Percentiles rank a stretch among this genome's conserved stretches.
Evolutionary conservation across 2,888 invertebrate genomes (phyloP).

Genomic region (Selenia dentaria): DNA sequence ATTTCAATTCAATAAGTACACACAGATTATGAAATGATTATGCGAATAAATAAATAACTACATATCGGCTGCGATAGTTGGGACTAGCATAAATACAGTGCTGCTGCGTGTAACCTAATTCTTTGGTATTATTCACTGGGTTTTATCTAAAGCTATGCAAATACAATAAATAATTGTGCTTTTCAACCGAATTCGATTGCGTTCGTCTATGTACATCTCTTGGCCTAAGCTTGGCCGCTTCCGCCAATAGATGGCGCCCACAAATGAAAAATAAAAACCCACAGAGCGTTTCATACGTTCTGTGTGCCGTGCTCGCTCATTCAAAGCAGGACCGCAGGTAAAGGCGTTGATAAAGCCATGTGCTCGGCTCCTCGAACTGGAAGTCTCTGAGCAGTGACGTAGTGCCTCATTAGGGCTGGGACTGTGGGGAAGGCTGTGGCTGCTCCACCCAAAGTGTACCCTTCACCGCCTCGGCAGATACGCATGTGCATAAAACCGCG

Average conservation of each 20-base stretch:
- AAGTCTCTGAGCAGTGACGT: slow-evolving; percentile 93
- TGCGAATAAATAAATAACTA: slow-evolving; percentile 63
- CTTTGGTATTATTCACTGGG: slow-evolving; percentile 79
- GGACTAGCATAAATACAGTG: slow-evolving; percentile 71
- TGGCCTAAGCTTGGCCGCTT: slow-evolving; percentile 20
- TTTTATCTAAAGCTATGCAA: slow-evolving; percentile 57
- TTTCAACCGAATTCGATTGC: slow-evolving; percentile 44
- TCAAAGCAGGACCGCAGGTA: slow-evolving; percentile 92
- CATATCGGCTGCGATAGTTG: slow-evolving; percentile 63
- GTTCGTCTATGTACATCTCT: slow-evolving; percentile 44
- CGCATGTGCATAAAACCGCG: slow-evolving; percentile 99
- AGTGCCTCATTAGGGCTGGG: slow-evolving; percentile 97
- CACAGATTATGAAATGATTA: slow-evolving; percentile 52
- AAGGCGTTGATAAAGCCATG: slow-evolving; percentile 96
- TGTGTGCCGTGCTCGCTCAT: slow-evolving; percentile 31
- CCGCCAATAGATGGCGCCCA: slow-evolving; percentile 16
- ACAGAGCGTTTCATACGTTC: slow-evolving; percentile 18
- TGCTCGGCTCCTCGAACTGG: slow-evolving; percentile 98
- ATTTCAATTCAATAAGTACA: slow-evolving; percentile 45
- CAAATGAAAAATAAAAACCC: slow-evolving; percentile 13
- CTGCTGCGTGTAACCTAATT: slow-evolving; percentile 55
- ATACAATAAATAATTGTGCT: slow-evolving; percentile 57
- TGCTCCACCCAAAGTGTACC: slow-evolving; percentile 96
- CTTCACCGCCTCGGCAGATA: slow-evolving; percentile 92
- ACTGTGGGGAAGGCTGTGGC: slow-evolving; percentile 96